phyloP scores from a whole-genome alignment of 1,140 invertebrate species.

The Scylla paramamosain region DNA sequence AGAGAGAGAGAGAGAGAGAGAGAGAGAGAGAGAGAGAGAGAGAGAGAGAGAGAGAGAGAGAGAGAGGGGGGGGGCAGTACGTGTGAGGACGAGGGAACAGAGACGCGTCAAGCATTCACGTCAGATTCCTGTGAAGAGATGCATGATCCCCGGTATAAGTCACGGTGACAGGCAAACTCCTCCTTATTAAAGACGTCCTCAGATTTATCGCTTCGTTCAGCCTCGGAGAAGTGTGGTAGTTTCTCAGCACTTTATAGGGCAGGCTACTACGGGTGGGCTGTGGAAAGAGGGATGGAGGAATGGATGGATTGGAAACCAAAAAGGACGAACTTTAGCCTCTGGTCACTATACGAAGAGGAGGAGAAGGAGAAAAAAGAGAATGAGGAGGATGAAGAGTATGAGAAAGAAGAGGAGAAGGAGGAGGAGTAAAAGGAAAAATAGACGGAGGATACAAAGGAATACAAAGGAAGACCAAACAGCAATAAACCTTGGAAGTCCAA shows the following conservation, averaged over 20 bases:
- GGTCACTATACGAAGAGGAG: too few species aligned
- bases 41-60: background rate
- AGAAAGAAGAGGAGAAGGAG: background rate
- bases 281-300: background rate
- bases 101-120: too few species aligned
- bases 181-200: background rate
- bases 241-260: background rate
- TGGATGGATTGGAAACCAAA: background rate
- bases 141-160: too few species aligned
- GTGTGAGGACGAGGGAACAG: too few species aligned
- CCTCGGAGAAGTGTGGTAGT: background rate
- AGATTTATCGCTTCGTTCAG: background rate
- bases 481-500: too few species aligned
- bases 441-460: too few species aligned
- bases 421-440: background rate
- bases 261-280: background rate
- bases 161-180: background rate
- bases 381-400: background rate
- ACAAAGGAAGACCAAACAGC: too few species aligned
- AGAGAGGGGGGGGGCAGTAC: background rate
- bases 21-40: conserved; percentile 20
- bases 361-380: background rate
- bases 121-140: too few species aligned
- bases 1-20: conserved; percentile 24
- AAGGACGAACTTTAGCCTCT: too few species aligned